Base-by-base conservation (phyloP, 2,888 invertebrate genomes). In the Drosophila koepferae region DNA sequence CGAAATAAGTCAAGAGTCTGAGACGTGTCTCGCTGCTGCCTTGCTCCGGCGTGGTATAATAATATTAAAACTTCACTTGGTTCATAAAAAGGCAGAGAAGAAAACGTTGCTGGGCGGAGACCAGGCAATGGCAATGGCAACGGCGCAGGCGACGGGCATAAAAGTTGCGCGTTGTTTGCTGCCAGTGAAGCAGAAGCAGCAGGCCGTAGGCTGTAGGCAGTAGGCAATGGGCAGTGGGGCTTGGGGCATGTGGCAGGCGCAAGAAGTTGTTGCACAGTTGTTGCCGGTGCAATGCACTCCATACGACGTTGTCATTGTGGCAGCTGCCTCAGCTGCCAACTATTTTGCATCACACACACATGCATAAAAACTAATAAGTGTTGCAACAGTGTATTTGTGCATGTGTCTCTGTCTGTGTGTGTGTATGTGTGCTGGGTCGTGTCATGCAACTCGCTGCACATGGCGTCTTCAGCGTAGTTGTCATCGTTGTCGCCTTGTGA, bases 11-110 rank as follows among this genome's bases (percentile, higher is more conserved):
- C 79, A 68, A 74, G 74, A 76, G 77, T 80, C 48, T 72, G 72
- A 64, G 81, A 78, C 77, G 59, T 77, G 81, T 80, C 71, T 75
- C 66, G 66, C 76, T 64, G 66, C 76, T 64, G 44, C 77, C 81
- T 69, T 72, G 75, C 87, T 72, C 68, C 76, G 73, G 79, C 82
- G 82, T 86, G 88, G 89, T 85, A 89, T 89, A 89, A 89, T 87
- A 84, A 89, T 87, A 89, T 87, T 87, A 87, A 89, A 86, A 80
- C 81, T 76, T n/a, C 60, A 65, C 65, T 76, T 43, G 59, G 41
- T 28, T 34, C 55, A 65, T 34, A 59, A 69, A 75, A 49, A 48
- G 40, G 1, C 49, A 56, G 58, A 48, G 18, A 54, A 41, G 51
- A 61, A 48, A 84, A 63, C 44, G 44, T 64, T 77, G 71, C 66